These are phyloP conservation scores for Epinephelus awoara DNA, from an alignment of 2,797 vertebrate species.

Conservation along the genomic window DNA sequence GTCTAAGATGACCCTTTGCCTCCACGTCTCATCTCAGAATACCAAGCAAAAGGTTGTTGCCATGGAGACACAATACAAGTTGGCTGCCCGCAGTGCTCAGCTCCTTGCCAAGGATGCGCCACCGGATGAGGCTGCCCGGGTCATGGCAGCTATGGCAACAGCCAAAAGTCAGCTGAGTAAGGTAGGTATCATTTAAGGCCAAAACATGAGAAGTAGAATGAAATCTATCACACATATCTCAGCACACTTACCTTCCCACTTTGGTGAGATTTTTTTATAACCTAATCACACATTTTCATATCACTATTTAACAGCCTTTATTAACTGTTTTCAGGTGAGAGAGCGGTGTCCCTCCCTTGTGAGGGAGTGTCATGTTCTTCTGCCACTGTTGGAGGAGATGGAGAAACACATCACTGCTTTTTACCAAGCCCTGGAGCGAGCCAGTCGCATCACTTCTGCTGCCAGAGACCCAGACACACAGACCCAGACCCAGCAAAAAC, in stretches of 20 bases:
- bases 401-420: conserved; percentile 94
- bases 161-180: conserved; percentile 94
- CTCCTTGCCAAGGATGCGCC: conserved; percentile 92
- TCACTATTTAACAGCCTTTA: conserved; percentile 15
- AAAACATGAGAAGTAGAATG: not conserved
- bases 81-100: conserved; percentile 90
- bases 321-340: conserved; percentile 86
- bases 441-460: conserved; percentile 87
- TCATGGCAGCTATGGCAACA: conserved; percentile 88
- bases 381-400: conserved; percentile 92
- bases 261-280: not conserved
- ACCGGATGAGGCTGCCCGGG: conserved; percentile 90
- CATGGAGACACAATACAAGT: conserved; percentile 95
- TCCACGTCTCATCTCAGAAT: conserved; percentile 83
- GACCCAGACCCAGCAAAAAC: conserved; percentile 71
- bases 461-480: conserved; percentile 84
- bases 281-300: not conserved
- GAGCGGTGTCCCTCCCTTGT: conserved; percentile 89
- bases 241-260: not conserved
- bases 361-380: conserved; percentile 90
- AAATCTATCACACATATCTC: not conserved
- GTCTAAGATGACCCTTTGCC: conserved; percentile 36
- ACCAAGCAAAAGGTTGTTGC: conserved; percentile 92
- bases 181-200: conserved; percentile 77
- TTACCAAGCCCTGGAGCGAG: conserved; percentile 93